phyloP scores from a whole-genome alignment of 1,140 invertebrate species.

The Pogonus chalceus region DNA sequence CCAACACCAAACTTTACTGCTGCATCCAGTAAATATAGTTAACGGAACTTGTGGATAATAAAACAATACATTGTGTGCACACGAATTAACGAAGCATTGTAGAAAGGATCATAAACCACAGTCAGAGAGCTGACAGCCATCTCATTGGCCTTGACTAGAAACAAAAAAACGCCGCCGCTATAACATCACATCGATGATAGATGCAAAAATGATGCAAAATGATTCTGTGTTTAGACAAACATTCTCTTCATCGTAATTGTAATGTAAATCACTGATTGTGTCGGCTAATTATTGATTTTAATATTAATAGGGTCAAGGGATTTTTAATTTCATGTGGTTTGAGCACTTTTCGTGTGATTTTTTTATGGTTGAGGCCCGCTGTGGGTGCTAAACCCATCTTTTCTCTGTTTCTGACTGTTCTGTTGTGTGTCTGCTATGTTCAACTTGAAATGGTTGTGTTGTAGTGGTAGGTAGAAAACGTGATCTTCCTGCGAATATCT shows the following conservation, averaged over 20 bases:
- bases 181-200: neutral
- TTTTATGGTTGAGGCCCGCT: neutral
- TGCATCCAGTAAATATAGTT: neutral
- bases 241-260: too few species aligned
- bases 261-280: neutral
- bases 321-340: neutral
- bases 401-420: neutral
- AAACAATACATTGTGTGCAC: neutral
- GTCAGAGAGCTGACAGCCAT: too few species aligned
- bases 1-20: neutral
- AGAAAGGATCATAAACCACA: conserved; percentile 6
- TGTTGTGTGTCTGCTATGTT: too few species aligned
- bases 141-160: neutral
- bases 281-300: neutral
- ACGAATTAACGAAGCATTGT: conserved; percentile 6
- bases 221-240: too few species aligned
- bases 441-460: too few species aligned
- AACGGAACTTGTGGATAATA: conserved; percentile 1
- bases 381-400: neutral
- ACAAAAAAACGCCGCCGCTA: neutral
- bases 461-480: too few species aligned
- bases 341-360: neutral
- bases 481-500: conserved; percentile 2
- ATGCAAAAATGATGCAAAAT: too few species aligned
- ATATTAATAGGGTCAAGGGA: conserved; percentile 2